phyloP scores from a whole-genome alignment of 2,797 vertebrate genomes.

The Erithacus rubecula region DNA sequence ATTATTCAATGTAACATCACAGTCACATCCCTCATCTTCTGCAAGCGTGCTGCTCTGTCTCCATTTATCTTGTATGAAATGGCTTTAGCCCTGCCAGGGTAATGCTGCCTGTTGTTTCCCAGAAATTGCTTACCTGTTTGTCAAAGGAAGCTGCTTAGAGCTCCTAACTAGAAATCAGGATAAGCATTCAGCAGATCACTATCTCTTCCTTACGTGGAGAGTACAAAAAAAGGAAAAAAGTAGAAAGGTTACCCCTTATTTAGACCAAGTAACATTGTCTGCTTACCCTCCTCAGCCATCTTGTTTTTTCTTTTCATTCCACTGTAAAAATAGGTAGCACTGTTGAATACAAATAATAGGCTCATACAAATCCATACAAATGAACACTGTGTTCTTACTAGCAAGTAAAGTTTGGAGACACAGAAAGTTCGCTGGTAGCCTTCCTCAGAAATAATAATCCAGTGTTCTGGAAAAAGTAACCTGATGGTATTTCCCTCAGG shows the following conservation, averaged over 20 bases:
- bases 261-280: background rate
- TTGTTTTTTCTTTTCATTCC: background rate
- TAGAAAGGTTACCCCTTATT: background rate
- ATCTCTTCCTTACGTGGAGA: fast-evolving
- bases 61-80: background rate
- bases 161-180: background rate
- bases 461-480: background rate
- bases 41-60: background rate
- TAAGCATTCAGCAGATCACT: background rate
- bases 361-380: background rate
- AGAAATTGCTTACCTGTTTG: slow-evolving; percentile 33
- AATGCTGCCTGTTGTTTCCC: background rate
- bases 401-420: background rate
- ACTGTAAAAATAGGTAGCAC: background rate
- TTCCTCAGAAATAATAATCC: background rate
- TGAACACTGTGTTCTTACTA: background rate
- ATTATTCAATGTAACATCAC: background rate
- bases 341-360: background rate
- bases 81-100: background rate
- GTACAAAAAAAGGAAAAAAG: fast-evolving
- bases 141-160: background rate
- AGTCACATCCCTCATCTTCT: background rate
- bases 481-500: background rate
- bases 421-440: background rate
- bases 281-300: background rate